Conservation (phyloP, 2,113 vertebrate genomes). For the Rhinolophus sinicus region DNA sequence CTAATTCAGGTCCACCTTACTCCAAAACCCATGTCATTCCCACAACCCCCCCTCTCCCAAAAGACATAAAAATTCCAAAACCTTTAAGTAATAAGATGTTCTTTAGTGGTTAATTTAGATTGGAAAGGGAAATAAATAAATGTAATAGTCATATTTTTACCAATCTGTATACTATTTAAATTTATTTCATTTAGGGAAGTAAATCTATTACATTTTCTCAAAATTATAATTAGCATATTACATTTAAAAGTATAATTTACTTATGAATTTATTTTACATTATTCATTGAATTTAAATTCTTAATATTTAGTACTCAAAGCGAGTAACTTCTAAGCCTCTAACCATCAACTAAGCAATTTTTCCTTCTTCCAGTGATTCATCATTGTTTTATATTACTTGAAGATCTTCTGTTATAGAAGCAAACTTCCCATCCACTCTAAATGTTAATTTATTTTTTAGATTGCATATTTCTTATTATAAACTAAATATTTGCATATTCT, state of each 20-base stretch:
- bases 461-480: neutral
- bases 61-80: neutral
- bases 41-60: neutral
- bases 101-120: neutral
- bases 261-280: neutral
- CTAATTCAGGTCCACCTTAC: neutral
- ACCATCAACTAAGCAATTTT: neutral
- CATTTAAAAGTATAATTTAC: neutral
- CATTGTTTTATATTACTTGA: neutral
- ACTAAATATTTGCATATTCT: neutral
- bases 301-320: neutral
- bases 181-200: neutral
- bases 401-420: neutral
- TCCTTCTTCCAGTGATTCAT: neutral
- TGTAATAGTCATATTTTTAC: neutral
- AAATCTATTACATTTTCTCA: neutral
- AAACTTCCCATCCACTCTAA: neutral
- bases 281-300: neutral
- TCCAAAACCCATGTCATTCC: neutral
- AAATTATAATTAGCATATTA: neutral
- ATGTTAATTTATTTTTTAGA: neutral
- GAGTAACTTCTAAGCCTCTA: neutral
- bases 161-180: neutral
- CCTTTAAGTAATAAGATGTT: neutral
- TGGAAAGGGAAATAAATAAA: neutral